Conservation (phyloP, 2,113 vertebrate species). For the Uropsilus gracilis region DNA sequence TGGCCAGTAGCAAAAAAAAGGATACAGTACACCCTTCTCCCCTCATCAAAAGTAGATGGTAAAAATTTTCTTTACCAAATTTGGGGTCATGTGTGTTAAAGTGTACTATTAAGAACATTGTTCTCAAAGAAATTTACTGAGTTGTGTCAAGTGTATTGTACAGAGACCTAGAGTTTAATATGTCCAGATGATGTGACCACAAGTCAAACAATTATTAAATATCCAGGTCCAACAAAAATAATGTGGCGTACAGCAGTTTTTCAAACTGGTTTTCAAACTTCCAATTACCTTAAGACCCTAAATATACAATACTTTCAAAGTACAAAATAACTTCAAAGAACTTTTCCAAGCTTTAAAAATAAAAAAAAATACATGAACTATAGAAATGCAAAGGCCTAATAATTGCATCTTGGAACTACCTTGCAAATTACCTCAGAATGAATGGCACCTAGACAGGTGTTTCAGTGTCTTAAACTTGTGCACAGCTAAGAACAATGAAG, state of each 20-base stretch:
- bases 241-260: not conserved
- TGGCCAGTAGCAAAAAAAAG: not conserved
- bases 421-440: not conserved
- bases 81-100: not conserved
- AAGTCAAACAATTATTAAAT: not conserved
- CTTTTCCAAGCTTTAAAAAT: not conserved
- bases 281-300: not conserved
- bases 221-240: conserved; percentile 33
- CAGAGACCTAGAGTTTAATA: not conserved
- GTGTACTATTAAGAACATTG: not conserved
- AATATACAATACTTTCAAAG: not conserved
- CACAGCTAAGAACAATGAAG: not conserved
- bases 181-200: not conserved
- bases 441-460: not conserved
- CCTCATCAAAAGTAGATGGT: not conserved
- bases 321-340: not conserved
- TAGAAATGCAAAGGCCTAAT: not conserved
- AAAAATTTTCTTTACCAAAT: not conserved
- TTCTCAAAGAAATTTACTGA: not conserved
- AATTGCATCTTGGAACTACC: not conserved
- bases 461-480: not conserved
- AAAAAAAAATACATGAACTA: not conserved
- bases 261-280: conserved; percentile 20
- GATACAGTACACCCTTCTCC: not conserved
- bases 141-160: not conserved